Evolutionary conservation across 2,113 vertebrate species (phyloP).

Genomic region (Sphyrna mokarran): DNA sequence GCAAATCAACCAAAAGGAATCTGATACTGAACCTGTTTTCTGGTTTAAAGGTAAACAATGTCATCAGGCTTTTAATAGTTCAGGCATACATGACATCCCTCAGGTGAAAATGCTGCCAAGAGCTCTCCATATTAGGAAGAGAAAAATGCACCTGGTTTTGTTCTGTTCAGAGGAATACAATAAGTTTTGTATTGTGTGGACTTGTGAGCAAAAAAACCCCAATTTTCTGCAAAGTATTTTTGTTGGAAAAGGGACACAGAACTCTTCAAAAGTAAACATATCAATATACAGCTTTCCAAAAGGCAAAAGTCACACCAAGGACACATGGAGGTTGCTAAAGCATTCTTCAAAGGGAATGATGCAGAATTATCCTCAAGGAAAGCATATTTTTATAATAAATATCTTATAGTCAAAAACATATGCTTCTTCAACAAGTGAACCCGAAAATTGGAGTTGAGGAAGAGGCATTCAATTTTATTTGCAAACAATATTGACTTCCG

Average conservation of each 20-base stretch:
- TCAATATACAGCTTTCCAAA: slow-evolving; percentile 10
- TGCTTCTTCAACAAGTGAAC: slow-evolving; percentile 18
- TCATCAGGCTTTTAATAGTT: not conserved
- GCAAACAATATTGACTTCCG: not conserved
- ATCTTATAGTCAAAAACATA: slow-evolving; percentile 29
- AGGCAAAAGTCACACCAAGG: not conserved
- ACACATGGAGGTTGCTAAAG: not conserved
- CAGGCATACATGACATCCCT: not conserved
- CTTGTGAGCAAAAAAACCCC: not conserved
- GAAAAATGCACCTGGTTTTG: not conserved
- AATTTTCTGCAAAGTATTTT: not conserved
- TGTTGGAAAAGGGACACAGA: not conserved
- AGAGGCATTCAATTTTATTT: not conserved
- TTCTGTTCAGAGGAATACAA: too few relatives aligned
- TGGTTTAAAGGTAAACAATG: not conserved
- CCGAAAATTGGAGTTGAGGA: not conserved
- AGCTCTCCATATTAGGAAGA: not conserved
- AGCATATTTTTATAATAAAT: slow-evolving; percentile 37
- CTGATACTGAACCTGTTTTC: not conserved
- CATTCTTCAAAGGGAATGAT: not conserved
- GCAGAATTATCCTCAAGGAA: slow-evolving; percentile 11
- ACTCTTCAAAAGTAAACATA: slow-evolving; percentile 5
- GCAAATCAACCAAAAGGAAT: not conserved
- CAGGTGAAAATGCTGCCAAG: not conserved
- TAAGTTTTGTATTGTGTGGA: not conserved